These are phyloP conservation scores for Ichneumoninae sp. DNA, from an alignment of 2,888 invertebrate genomes.

Conservation along the genomic window DNA sequence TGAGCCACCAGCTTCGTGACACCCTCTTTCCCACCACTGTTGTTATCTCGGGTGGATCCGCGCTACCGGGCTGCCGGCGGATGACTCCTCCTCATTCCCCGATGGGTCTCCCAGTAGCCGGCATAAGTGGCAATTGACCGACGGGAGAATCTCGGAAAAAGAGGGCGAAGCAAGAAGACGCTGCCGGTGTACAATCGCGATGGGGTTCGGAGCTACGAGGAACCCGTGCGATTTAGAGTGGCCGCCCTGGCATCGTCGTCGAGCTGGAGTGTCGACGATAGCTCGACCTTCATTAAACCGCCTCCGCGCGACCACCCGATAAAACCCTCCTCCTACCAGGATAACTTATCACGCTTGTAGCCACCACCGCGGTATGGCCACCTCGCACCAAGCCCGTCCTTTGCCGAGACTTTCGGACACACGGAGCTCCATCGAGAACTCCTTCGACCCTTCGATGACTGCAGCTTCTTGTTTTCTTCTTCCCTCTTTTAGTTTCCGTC, in stretches of 20 bases:
- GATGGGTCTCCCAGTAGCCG: background rate
- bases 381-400: slow-evolving; percentile 55
- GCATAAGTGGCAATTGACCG: slow-evolving; percentile 68
- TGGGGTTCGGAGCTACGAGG: slow-evolving; percentile 35
- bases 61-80: slow-evolving; percentile 8
- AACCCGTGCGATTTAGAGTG: slow-evolving; percentile 54
- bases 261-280: slow-evolving; percentile 56
- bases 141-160: slow-evolving; percentile 50
- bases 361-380: slow-evolving; percentile 43
- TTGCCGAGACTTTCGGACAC: slow-evolving; percentile 59
- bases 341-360: slow-evolving; percentile 78
- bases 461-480: slow-evolving; percentile 41
- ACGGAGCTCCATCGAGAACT: slow-evolving; percentile 63
- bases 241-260: slow-evolving; percentile 51
- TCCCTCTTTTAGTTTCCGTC: slow-evolving; percentile 45
- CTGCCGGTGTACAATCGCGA: slow-evolving; percentile 57
- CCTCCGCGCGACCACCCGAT: slow-evolving; percentile 72
- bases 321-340: slow-evolving; percentile 74
- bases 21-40: slow-evolving; percentile 24
- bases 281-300: slow-evolving; percentile 80
- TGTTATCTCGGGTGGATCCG: slow-evolving; percentile 51
- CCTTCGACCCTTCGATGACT: slow-evolving; percentile 54
- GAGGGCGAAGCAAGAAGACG: slow-evolving; percentile 37
- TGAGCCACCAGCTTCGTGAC: slow-evolving; percentile 9
- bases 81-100: slow-evolving; percentile 10